A percentile compares a stretch with the other conserved stretches of the same genome.
Conservation (phyloP, 1,140 invertebrate species). For the Wiebesia pumilae region DNA sequence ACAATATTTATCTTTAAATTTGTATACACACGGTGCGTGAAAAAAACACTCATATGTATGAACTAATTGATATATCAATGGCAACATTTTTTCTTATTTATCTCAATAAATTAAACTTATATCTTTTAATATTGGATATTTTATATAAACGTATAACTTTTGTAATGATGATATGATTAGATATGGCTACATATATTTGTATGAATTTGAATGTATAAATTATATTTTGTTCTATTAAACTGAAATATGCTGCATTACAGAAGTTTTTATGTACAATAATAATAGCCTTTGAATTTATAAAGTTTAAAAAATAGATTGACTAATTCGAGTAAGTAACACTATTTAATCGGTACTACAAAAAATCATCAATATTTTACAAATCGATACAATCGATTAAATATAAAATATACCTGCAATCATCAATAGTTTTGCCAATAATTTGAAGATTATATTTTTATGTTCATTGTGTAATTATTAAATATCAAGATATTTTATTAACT, state of each 20-base stretch:
- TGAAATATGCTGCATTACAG: not conserved
- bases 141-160: not conserved
- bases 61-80: not conserved
- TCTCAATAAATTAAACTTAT: no score
- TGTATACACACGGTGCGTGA: not conserved
- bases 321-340: no score
- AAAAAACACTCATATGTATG: not conserved
- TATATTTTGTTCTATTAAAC: not conserved
- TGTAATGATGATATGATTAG: not conserved
- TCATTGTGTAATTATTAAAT: not conserved
- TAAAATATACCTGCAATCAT: not conserved
- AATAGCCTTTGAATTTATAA: no score
- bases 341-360: no score
- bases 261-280: no score
- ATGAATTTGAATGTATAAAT: not conserved
- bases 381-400: not conserved
- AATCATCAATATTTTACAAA: no score
- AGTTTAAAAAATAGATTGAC: no score
- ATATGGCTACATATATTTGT: not conserved
- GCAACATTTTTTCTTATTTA: not conserved
- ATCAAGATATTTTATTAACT: not conserved
- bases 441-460: no score
- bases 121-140: not conserved
- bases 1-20: not conserved
- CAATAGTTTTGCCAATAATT: not conserved